Base-by-base conservation (phyloP, 2,113 vertebrate species). In the Actenoides hombroni region DNA sequence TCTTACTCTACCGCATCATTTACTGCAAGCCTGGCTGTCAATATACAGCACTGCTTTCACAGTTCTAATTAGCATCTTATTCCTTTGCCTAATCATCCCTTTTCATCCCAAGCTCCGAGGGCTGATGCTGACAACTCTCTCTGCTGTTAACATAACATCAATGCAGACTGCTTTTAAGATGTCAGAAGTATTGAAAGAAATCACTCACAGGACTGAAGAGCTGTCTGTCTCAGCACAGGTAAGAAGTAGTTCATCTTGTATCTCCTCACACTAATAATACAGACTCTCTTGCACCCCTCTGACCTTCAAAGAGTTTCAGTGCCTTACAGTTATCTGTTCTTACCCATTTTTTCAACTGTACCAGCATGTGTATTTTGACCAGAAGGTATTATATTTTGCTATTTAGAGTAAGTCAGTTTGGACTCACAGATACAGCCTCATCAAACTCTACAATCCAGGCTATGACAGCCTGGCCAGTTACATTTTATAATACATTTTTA, bases 171-270 rank as follows among this genome's bases (percentile, higher is more conserved):
- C 99, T 54, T 97, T 98, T 94, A 94, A 97, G 88, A 98, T 98
- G 67, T 99, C 99, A 69, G 97, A 98, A 92, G 98, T 98, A 37
- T 95, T 99, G 95, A 98, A 97, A 79, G 98, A 98, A 90, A 97
- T 99, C 95, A 99, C 99, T 6, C 85, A 95, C 51, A 88, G 26
- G 60, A 96, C 97, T 25, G 97, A 99, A 37, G 99, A 99, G 92
- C 98, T 99, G 82, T 99, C 97, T 33, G 90, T 96, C 10, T 84
- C 91, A 57, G 98, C 99, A 80, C 99, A 99, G 98, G 99, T 99
- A 97, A 95, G 95, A 77, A 18, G 20, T 28, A 56, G 24, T 20
- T 59, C 15, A 18, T 44, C 20, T 29, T 39, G 0, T 2, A 35
- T 23, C n/a, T 63, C 51, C 53, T 80, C 69, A 64, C 37, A 76